Conservation (phyloP, 2,888 invertebrate genomes). For the Synergus japonicus region DNA sequence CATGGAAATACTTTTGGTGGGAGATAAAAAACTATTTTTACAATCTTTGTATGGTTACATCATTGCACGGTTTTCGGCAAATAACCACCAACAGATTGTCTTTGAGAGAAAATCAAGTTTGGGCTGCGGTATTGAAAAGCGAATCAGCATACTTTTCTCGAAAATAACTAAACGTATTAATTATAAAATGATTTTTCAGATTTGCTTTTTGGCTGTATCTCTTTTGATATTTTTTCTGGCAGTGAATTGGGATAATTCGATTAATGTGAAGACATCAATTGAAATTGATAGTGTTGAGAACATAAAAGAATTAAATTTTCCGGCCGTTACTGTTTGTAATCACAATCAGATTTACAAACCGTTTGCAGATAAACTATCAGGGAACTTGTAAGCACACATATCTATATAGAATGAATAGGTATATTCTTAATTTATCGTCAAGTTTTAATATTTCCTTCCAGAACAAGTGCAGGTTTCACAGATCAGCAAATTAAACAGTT, state of each 20-base stretch:
- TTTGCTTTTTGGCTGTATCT: not conserved
- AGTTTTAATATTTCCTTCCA: not conserved
- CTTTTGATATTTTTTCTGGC: not conserved
- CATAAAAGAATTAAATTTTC: constrained; percentile 47
- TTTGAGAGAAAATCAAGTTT: constrained; percentile 46
- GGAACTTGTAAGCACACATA: constrained; percentile 41
- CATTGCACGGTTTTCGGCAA: constrained; percentile 53
- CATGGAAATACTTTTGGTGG: not conserved
- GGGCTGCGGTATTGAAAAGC: constrained; percentile 44
- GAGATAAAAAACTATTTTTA: not conserved
- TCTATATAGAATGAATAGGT: not conserved
- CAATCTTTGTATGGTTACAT: not conserved
- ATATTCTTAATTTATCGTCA: not conserved
- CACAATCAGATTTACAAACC: constrained; percentile 46
- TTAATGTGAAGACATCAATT: not conserved
- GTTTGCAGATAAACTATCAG: constrained; percentile 18
- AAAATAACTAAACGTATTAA: not conserved
- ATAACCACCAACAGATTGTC: constrained; percentile 44
- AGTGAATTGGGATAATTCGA: not conserved
- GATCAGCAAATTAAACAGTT: not conserved
- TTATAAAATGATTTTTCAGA: constrained; percentile 3
- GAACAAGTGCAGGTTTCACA: not conserved
- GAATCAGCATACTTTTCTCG: not conserved
- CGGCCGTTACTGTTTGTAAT: constrained; percentile 49
- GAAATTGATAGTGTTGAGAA: constrained; percentile 4